A percentile compares a stretch with the other conserved stretches of the same genome.
phyloP scores from a whole-genome alignment of 2,113 vertebrate genomes.

The Passer montanus region DNA sequence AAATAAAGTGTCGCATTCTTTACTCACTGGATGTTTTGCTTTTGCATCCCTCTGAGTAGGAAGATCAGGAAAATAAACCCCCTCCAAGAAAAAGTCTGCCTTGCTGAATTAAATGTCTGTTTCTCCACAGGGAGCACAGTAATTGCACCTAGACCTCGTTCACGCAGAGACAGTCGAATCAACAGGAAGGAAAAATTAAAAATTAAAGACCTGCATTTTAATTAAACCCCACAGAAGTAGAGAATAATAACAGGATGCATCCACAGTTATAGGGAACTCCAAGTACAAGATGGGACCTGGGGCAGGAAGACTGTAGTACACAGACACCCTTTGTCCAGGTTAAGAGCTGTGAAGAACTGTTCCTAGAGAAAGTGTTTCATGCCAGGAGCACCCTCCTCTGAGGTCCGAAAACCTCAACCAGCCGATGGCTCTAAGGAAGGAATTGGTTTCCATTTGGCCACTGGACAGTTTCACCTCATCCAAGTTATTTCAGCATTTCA shows the following conservation, averaged over 20 bases:
- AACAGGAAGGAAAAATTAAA: conserved; percentile 64
- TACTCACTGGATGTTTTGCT: not conserved
- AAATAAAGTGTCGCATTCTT: not conserved
- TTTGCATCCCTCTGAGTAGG: not conserved
- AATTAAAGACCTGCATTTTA: conserved; percentile 61
- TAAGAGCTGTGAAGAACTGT: not conserved
- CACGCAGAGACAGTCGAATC: not conserved
- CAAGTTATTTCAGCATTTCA: not conserved
- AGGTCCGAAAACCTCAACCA: not conserved
- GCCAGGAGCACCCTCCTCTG: not conserved
- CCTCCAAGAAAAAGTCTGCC: not conserved
- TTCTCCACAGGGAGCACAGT: conserved; percentile 42
- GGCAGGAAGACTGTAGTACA: not conserved
- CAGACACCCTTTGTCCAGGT: not conserved
- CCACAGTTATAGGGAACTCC: not conserved
- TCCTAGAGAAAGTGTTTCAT: not conserved
- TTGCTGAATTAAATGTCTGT: conserved; percentile 27
- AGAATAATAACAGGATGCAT: not conserved
- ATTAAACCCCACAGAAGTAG: conserved; percentile 19
- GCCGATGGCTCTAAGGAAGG: not conserved
- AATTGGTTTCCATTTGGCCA: not conserved
- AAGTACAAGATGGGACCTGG: not conserved
- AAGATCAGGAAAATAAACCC: conserved; percentile 39
- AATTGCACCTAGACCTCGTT: conserved; percentile 19
- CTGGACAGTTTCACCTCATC: not conserved